phyloP scores from a whole-genome alignment of 1,140 invertebrate genomes.

The Pogonognathellus flavescens region DNA sequence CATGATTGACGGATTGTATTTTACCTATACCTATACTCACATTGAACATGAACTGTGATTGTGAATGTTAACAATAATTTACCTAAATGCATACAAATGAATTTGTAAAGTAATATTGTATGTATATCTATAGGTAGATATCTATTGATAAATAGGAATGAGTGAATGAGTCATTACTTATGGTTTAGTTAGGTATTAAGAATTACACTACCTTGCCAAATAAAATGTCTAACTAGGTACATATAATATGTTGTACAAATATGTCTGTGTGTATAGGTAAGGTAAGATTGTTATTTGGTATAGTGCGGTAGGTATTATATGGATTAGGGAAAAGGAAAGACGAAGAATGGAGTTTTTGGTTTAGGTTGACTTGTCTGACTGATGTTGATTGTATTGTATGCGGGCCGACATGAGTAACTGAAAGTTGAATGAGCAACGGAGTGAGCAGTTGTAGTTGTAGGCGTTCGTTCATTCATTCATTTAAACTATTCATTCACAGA shows the following conservation, averaged over 20 bases:
- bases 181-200: no score
- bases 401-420: conserved; percentile 30
- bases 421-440: not conserved
- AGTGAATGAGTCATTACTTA: not conserved
- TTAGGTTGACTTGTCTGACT: not conserved
- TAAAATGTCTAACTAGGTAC: no score
- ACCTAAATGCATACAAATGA: no score
- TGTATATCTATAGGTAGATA: no score
- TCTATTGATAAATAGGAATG: not conserved
- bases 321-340: conserved; percentile 4
- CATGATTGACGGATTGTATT: no score
- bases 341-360: conserved; percentile 6
- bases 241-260: not conserved
- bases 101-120: no score
- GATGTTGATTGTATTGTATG: conserved; percentile 12
- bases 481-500: conserved; percentile 26
- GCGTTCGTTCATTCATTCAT: conserved; percentile 36
- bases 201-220: no score
- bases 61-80: no score
- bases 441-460: conserved; percentile 34
- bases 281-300: not conserved
- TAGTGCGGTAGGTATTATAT: not conserved
- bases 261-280: no score
- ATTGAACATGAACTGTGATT: no score
- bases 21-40: no score